These are phyloP conservation scores for Ceratina australensis DNA, from an alignment of 1,140 invertebrate genomes.

Conservation along the genomic window DNA sequence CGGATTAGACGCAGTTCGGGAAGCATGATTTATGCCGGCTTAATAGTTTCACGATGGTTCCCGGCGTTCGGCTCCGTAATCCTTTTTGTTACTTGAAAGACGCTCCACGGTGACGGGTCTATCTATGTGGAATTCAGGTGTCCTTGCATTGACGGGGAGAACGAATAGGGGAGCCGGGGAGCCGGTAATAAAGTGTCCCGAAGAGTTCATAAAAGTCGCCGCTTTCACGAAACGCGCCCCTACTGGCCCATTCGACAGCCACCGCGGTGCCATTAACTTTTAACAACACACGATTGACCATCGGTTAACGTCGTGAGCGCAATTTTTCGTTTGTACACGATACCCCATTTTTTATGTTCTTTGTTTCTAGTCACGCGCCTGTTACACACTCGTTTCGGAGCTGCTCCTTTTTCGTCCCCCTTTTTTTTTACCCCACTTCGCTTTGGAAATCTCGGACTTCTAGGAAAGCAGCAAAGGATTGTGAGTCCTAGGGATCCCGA, in stretches of 20 bases:
- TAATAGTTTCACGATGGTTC: constrained; percentile 35
- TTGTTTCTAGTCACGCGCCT: constrained; percentile 19
- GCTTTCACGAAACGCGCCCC: constrained; percentile 23
- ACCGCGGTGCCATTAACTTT: constrained; percentile 13
- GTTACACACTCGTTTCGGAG: not conserved
- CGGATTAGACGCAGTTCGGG: constrained; percentile 25
- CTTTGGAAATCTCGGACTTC: constrained; percentile 50
- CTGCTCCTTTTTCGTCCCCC: not conserved
- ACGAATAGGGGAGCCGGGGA: not conserved
- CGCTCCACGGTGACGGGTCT: constrained; percentile 33
- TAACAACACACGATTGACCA: not conserved
- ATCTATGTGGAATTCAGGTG: constrained; percentile 37
- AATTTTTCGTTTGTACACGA: not conserved
- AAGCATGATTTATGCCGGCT: constrained; percentile 36
- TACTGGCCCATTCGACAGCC: not conserved
- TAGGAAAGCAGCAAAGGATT: constrained; percentile 54
- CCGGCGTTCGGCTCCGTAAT: constrained; percentile 8
- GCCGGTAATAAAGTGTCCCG: constrained; percentile 15
- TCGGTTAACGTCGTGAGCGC: not conserved
- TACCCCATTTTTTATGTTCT: not conserved
- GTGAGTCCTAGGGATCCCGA: constrained; percentile 54
- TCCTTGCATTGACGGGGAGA: not conserved
- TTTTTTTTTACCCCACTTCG: not conserved
- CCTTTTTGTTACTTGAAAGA: constrained; percentile 41
- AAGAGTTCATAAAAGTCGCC: constrained; percentile 38